A percentile compares a stretch with the other conserved stretches of the same genome.
phyloP scores from a whole-genome alignment of 2,888 invertebrate species.

The Coenonympha arcania region DNA sequence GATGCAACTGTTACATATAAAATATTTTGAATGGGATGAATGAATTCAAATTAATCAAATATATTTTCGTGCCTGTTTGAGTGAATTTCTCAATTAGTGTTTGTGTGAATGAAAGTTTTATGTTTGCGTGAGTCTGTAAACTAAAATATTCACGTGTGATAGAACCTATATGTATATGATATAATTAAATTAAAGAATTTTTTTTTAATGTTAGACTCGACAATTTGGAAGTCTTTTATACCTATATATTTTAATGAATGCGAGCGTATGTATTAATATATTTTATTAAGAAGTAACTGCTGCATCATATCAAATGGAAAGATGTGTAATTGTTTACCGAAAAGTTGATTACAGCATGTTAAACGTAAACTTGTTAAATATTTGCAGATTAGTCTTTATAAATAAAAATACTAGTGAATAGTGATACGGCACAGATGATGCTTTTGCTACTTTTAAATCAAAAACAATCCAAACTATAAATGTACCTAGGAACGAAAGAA shows the following conservation, averaged over 20 bases:
- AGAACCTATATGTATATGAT: no score
- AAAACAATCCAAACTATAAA: background rate
- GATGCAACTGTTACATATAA: slow-evolving; percentile 15
- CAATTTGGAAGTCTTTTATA: no score
- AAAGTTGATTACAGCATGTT: background rate
- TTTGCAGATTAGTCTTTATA: slow-evolving; percentile 17
- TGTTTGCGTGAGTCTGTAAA: background rate
- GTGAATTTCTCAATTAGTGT: background rate
- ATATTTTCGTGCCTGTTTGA: background rate
- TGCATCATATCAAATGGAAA: slow-evolving; percentile 20
- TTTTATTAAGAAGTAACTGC: slow-evolving; percentile 8
- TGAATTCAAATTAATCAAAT: background rate
- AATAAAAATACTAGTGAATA: slow-evolving; percentile 23
- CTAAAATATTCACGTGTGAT: background rate
- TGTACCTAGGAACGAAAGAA: background rate
- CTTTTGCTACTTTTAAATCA: slow-evolving; percentile 14
- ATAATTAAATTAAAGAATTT: no score
- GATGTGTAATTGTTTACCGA: slow-evolving; percentile 5
- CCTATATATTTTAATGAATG: no score
- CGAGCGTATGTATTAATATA: no score
- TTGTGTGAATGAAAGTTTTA: background rate
- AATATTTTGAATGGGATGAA: background rate
- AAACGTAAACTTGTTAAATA: slow-evolving; percentile 20
- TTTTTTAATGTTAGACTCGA: no score
- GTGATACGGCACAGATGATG: slow-evolving; percentile 14